Base-by-base conservation (phyloP, 2,797 vertebrate genomes). In the Hipposideros larvatus region DNA sequence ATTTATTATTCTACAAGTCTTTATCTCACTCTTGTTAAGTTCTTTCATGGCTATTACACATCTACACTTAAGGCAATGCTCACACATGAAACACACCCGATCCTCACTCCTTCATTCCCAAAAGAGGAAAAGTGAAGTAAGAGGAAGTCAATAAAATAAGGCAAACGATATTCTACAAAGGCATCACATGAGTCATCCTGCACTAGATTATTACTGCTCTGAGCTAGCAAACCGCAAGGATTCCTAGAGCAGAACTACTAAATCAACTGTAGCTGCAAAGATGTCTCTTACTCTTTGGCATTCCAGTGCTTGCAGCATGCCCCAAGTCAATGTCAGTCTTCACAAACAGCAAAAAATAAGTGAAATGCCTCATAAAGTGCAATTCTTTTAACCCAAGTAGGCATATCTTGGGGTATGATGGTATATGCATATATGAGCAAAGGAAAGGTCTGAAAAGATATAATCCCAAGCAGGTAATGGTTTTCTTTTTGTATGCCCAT, bases 401-500 rank as follows among this genome's bases (percentile, higher is more conserved):
- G 28, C 5, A 1, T 83, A 43, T 59, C 61, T 74, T 80, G 13
- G 13, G 1, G 4, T 61, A 46, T 18, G 87, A 87, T 4, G 28
- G 19, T 15, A 7, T 48, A 68, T 28, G 5, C 13, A 24, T 43
- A 46, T 15, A 48, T 10, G 19, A 91, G 5, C 34, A 37, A 84
- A 95, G 87, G 77, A 92, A 77, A 87, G 22, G 13, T 80, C 31
- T 78, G 31, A 59, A 90, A 66, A 18, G 63, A 22, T 71, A 37
- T n/a, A n/a, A 83, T 91, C 19, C 31, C 70, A 41, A 86, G 55
- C 1, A 74, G 71, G 48, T 61, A 48, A 10, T 63, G 16, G 5
- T 68, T 85, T 82, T 53, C 46, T 77, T 94, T 65, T 66, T 41
- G 34, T 82, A 71, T 57, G 51, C 37, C 48, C 19, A 13, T 59